Evolutionary conservation across 2,797 vertebrate species (phyloP).

Genomic region (Chrysocyon brachyurus): DNA sequence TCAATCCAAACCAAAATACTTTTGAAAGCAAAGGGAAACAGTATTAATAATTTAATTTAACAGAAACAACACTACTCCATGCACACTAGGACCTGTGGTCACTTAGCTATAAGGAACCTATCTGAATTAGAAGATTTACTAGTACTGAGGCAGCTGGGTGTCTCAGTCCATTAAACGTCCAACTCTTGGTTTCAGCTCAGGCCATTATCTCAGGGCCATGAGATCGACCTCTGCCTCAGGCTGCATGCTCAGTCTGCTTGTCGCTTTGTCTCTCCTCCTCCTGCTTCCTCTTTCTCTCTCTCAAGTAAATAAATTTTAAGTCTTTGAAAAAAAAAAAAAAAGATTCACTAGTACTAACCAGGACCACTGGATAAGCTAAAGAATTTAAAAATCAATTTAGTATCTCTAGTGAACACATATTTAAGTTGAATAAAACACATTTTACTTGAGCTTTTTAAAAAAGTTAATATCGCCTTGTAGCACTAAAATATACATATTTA

Average conservation of each 20-base stretch:
- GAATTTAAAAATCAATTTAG: slow-evolving; percentile 26
- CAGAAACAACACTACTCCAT: neutral
- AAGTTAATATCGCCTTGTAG: neutral
- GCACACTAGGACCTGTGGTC: neutral
- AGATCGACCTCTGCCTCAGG: neutral
- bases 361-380: neutral
- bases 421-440: neutral
- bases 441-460: neutral
- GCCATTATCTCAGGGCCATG: neutral
- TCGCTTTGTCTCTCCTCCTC: neutral
- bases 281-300: neutral
- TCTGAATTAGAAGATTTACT: neutral
- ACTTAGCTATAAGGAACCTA: neutral
- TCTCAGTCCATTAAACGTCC: neutral
- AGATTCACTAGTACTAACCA: neutral
- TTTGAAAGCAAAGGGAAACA: neutral
- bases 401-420: neutral
- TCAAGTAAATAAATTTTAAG: neutral
- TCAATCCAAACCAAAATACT: neutral
- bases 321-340: neutral
- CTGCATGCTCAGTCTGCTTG: neutral
- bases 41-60: slow-evolving; percentile 48
- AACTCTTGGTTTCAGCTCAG: neutral
- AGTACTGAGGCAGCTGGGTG: neutral
- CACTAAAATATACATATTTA: neutral